Conservation (phyloP, 2,888 invertebrate species). For the Dexiosoma caninum region DNA sequence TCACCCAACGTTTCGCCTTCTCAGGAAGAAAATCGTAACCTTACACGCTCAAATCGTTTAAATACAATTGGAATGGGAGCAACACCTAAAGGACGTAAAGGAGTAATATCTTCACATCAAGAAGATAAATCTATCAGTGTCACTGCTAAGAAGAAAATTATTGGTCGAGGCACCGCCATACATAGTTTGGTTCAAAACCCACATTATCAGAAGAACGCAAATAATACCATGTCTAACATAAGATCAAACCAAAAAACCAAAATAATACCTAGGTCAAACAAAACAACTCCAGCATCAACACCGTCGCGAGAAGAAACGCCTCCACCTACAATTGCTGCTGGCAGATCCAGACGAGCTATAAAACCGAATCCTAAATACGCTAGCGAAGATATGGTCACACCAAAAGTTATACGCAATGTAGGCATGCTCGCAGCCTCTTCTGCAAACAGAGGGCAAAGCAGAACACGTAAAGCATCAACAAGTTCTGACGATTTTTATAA, state of each 20-base stretch:
- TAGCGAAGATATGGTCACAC: conserved; percentile 75
- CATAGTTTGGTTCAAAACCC: conserved; percentile 30
- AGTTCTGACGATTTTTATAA: conserved; percentile 68
- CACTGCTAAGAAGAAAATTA: conserved; percentile 30
- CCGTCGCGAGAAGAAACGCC: conserved; percentile 63
- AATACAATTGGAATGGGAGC: conserved; percentile 11
- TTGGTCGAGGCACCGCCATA: neutral
- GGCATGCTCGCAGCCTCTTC: conserved; percentile 52
- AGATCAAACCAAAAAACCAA: conserved; percentile 51
- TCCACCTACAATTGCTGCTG: conserved; percentile 72
- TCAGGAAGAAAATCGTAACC: neutral
- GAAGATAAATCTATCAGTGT: conserved; percentile 17
- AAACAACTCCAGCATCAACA: conserved; percentile 27
- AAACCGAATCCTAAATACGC: conserved; percentile 78
- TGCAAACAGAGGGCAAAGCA: conserved; percentile 47
- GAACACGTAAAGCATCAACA: conserved; percentile 56
- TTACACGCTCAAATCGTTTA: neutral
- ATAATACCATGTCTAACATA: conserved; percentile 19
- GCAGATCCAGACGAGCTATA: conserved; percentile 75
- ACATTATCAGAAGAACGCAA: conserved; percentile 14
- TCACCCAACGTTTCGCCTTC: conserved; percentile 40
- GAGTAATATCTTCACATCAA: conserved; percentile 12
- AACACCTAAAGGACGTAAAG: conserved; percentile 33
- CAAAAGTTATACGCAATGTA: conserved; percentile 69
- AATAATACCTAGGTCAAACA: conserved; percentile 50